These are phyloP conservation scores for Protaetia brevitarsis DNA, from an alignment of 1,140 invertebrate species.

Conservation along the genomic window DNA sequence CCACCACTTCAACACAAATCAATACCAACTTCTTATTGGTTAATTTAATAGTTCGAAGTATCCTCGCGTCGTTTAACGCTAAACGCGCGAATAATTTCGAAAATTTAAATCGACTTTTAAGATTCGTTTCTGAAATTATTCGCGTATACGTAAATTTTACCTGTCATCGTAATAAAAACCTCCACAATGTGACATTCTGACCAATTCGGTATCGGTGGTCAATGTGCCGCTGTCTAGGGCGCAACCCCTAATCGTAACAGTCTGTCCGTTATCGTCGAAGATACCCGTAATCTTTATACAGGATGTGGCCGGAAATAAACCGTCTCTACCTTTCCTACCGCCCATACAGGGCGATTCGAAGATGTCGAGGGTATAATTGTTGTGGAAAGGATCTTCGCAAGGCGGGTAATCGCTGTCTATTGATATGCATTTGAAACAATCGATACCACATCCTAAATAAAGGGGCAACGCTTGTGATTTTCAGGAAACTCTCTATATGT, in stretches of 20 bases:
- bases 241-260: conserved; percentile 80
- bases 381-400: conserved; percentile 97
- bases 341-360: conserved; percentile 90
- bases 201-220: conserved; percentile 89
- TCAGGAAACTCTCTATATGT: not conserved
- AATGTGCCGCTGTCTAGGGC: conserved; percentile 89
- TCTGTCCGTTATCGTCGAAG: conserved; percentile 74
- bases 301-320: conserved; percentile 92
- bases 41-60: no score
- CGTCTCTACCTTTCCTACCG: conserved; percentile 84
- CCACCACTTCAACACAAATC: no score
- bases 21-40: no score
- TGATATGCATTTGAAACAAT: conserved; percentile 96
- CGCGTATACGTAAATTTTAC: no score
- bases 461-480: no score
- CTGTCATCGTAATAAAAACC: conserved; percentile 83
- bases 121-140: no score
- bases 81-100: no score
- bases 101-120: no score
- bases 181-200: conserved; percentile 91
- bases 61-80: no score
- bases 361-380: conserved; percentile 80
- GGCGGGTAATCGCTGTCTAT: conserved; percentile 80
- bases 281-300: conserved; percentile 92
- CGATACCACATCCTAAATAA: conserved; percentile 63